phyloP scores from a whole-genome alignment of 2,888 invertebrate genomes.

The Neelides folsomi region DNA sequence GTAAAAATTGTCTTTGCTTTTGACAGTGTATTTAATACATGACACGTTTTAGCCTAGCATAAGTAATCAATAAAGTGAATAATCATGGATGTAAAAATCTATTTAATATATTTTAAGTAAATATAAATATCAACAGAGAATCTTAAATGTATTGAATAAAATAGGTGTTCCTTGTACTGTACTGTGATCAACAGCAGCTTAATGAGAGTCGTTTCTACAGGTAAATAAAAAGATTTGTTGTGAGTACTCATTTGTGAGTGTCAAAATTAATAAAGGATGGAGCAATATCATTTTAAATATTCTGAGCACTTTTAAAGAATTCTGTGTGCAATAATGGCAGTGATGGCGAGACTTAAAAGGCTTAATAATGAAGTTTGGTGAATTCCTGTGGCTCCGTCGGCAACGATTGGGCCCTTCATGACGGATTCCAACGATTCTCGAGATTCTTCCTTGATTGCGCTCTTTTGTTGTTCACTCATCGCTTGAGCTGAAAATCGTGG shows the following conservation, averaged over 20 bases:
- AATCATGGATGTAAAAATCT: too few relatives aligned
- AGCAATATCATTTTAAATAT: neutral
- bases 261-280: neutral
- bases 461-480: constrained; percentile 18
- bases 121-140: too few relatives aligned
- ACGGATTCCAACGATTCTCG: constrained; percentile 10
- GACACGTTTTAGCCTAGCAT: too few relatives aligned
- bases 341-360: constrained; percentile 3
- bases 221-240: neutral
- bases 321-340: constrained; percentile 11
- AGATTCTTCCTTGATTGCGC: constrained; percentile 12
- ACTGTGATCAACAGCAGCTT: too few relatives aligned
- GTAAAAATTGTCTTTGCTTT: too few relatives aligned
- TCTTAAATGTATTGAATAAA: too few relatives aligned
- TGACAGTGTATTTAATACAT: too few relatives aligned
- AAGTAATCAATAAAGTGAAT: too few relatives aligned
- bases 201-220: neutral
- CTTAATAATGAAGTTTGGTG: constrained; percentile 1
- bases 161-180: too few relatives aligned
- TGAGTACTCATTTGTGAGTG: neutral
- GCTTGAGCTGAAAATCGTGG: constrained; percentile 27
- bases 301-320: constrained; percentile 10
- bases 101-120: too few relatives aligned
- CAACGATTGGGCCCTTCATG: constrained; percentile 18
- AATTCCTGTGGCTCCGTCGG: constrained; percentile 1